Evolutionary conservation across 1,140 invertebrate species (phyloP), one percentile per base, ranked within the genome.

Genomic region (Anoplophora glabripennis): DNA sequence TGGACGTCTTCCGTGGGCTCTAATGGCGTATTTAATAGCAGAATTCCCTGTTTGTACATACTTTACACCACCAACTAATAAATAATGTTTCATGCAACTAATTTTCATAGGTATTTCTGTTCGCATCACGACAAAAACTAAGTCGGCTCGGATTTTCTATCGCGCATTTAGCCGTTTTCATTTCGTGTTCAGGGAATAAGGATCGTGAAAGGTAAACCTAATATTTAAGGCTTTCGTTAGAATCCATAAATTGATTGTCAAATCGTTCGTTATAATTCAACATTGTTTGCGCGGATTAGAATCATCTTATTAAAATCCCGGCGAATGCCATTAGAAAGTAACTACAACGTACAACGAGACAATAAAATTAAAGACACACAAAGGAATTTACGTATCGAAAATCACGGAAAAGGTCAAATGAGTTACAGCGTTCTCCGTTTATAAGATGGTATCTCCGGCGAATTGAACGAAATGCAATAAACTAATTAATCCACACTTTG

Each of bases 71-170:
- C 10, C 17, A 15, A 14, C 14, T 11, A 11, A 28, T 46, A 18
- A 46, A 18, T 46, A 46, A 46, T 46, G 17, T 11, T 11, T 11
- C 7, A 21, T n/a, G 12, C 17, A 46, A 28, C 44, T 46, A 46
- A 46, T 46, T 46, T 46, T 46, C 44, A 46, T 46, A 46, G 44
- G 44, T 46, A 46, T 46, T 46, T 46, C 18, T 46, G 21, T 28
- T 46, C 28, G 44, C 18, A 46, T 46, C 44, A 46, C 44, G 44
- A 46, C 15, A 28, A 18, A 46, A 18, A 46, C 44, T 46, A 21
- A 28, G 17, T 15, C 44, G 18, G 12, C 18, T 46, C 28, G 7
- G 18, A 18, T 46, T 17, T 46, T 46, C 44, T 46, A 46, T 18
- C 44, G 28, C 44, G 18, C 44, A 21, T 46, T 46, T 28, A 28